Percentiles rank a stretch among this genome's conserved stretches.
Evolutionary conservation across 1,140 invertebrate genomes (phyloP).

Genomic region (Lepidurus apus): DNA sequence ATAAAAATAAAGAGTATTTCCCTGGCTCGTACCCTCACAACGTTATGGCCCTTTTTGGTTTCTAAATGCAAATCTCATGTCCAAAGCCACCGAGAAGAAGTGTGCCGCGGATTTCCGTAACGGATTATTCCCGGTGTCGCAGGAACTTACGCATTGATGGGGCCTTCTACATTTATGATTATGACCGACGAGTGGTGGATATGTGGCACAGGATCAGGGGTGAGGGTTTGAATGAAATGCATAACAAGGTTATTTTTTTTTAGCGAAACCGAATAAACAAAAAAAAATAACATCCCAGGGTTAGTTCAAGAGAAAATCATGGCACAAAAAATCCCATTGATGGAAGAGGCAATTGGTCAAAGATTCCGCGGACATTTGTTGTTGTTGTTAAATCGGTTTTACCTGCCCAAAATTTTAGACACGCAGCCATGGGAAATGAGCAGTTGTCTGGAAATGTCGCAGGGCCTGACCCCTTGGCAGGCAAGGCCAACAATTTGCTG

Average conservation of each 20-base stretch:
- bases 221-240: background rate
- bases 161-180: constrained; percentile 8
- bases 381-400: constrained; percentile 43
- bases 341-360: background rate
- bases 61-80: constrained; percentile 22
- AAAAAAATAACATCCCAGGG: background rate
- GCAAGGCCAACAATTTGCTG: constrained; percentile 93
- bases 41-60: constrained; percentile 18
- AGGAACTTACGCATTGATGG: constrained; percentile 19
- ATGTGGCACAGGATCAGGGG: background rate
- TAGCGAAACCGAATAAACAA: background rate
- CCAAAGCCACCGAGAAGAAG: constrained; percentile 17
- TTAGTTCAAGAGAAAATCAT: background rate
- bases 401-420: constrained; percentile 91
- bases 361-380: background rate
- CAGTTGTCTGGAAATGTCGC: constrained; percentile 86
- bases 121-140: constrained; percentile 17
- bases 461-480: constrained; percentile 89
- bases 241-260: background rate
- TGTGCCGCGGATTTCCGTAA: constrained; percentile 18
- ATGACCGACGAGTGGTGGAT: constrained; percentile 7
- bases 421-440: constrained; percentile 89
- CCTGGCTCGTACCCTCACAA: constrained; percentile 1
- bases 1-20: background rate
- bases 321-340: background rate